A percentile compares a stretch with the other conserved stretches of the same genome.
Conservation (phyloP, 2,797 vertebrate genomes). For the Anas bernieri region DNA sequence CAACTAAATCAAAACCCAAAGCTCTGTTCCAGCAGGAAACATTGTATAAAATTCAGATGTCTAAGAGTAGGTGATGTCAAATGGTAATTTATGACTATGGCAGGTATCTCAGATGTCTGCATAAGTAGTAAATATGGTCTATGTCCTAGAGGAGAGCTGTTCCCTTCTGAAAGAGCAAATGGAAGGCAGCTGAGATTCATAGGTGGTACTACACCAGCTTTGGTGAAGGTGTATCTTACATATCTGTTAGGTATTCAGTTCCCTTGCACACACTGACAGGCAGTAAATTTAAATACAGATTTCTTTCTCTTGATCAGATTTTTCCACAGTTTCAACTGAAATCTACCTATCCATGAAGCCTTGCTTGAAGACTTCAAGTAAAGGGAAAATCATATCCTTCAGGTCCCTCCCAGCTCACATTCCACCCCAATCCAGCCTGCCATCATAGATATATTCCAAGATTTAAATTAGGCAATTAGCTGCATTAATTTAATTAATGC, state of each 20-base stretch:
- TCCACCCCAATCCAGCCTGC: not conserved
- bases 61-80: not conserved
- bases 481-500: not conserved
- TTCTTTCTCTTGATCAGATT: not conserved
- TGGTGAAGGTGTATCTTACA: not conserved
- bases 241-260: not conserved
- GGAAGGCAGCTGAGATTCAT: not conserved
- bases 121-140: not conserved
- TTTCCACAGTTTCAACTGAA: not conserved
- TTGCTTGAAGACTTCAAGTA: not conserved
- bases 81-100: not conserved
- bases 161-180: not conserved
- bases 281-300: not conserved
- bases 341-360: not conserved
- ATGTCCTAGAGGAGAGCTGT: not conserved
- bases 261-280: not conserved
- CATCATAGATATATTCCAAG: not conserved
- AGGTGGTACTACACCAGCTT: not conserved
- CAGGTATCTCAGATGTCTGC: not conserved
- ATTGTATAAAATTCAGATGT: not conserved
- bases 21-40: not conserved
- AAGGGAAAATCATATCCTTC: not conserved
- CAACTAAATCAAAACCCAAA: not conserved
- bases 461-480: not conserved
- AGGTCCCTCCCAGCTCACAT: not conserved